Conservation (phyloP, 2,113 vertebrate genomes). For the Ranitomeya imitator region DNA sequence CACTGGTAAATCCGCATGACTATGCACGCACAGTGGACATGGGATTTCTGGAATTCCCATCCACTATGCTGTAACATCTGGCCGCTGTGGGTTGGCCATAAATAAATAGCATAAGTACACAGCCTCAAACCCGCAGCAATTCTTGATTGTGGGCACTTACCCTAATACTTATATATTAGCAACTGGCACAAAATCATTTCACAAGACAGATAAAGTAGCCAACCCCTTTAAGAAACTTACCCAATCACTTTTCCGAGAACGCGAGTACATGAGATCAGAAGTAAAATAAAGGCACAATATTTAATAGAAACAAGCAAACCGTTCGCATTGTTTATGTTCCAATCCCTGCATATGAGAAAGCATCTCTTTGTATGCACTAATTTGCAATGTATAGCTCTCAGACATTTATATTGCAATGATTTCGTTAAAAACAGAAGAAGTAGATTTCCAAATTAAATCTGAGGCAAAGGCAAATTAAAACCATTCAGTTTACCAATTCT, state of each 20-base stretch:
- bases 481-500: constrained; percentile 3
- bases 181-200: too few relatives aligned
- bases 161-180: too few relatives aligned
- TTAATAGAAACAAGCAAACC: constrained; percentile 18
- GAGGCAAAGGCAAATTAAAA: constrained; percentile 40
- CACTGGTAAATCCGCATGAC: too few relatives aligned
- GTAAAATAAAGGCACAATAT: constrained; percentile 21
- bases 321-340: constrained; percentile 10
- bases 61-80: too few relatives aligned
- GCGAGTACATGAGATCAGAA: constrained; percentile 19
- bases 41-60: too few relatives aligned
- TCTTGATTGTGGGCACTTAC: too few relatives aligned
- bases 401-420: constrained; percentile 26
- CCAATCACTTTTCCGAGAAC: not conserved
- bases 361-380: constrained; percentile 16
- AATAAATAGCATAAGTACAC: too few relatives aligned
- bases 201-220: too few relatives aligned
- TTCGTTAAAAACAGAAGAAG: constrained; percentile 34
- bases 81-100: too few relatives aligned
- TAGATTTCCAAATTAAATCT: constrained; percentile 32
- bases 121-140: too few relatives aligned
- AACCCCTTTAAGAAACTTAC: too few relatives aligned
- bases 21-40: too few relatives aligned
- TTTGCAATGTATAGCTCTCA: not conserved
- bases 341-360: not conserved